Base-by-base conservation (phyloP, 2,888 invertebrate species). In the Troilus luridus region DNA sequence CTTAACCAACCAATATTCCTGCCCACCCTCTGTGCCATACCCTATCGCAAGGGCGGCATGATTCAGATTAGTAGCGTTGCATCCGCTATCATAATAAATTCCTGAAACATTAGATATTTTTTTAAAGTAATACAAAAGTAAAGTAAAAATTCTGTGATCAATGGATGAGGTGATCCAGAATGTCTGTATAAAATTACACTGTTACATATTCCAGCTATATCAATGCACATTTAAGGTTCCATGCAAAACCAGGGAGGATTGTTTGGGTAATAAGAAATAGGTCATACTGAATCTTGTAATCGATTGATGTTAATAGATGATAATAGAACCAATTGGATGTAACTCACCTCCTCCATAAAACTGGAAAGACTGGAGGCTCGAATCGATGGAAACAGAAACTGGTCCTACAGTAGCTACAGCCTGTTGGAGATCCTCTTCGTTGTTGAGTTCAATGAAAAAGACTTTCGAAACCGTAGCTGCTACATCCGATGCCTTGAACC, bases 341-440 rank as follows among this genome's bases (percentile, higher is more conserved):
- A 41, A 27, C 72, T 72, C 89, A 94, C 97, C 97, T 93, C 95
- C 95, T 7, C 96, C 95, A 94, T 98, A 98, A 94, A 97, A 96
- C 94, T 98, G 98, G 96, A 98, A 98, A 92, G 96, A 96, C 94
- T 96, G 95, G 93, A 96, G 97, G 88, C 97, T 96, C 92, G 98
- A 98, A 95, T 98, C 98, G 94, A 98, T 98, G 93, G 98, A 98
- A 89, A 98, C 96, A 14, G 98, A 96, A 88, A 98, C 95, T 14
- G 98, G 98, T 0, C 98, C 98, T 92, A 97, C 94, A 0, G 97
- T 97, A 91, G 98, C 98, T 88, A 98, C 96, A 19, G 98, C 98
- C 92, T 95, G 94, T 94, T 96, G 95, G 93, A 98, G 95, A 93
- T 96, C 96, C 6, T 95, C 94, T 94, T 98, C 98, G 94, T 96